Base-by-base conservation (phyloP, 2,797 vertebrate species). In the Hybognathus amarus region DNA sequence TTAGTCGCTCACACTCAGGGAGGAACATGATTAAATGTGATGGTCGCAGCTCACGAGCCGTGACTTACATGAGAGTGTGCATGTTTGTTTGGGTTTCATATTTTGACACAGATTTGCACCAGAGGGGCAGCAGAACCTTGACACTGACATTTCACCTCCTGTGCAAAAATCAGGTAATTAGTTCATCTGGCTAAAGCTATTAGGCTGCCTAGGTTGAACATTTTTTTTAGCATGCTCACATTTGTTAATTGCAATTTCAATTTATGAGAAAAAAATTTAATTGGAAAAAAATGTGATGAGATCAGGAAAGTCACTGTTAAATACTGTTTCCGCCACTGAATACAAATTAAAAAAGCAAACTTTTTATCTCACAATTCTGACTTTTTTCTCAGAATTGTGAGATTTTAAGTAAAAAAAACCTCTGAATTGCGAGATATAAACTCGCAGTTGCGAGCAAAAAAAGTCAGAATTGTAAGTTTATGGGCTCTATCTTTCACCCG, bases 11-110 rank as follows among this genome's bases (percentile, higher is more conserved):
- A 82, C 80, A 56, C 80, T 75, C 80, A 27, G 47, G 17, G 45
- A 82, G 71, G 61, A 82, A 76, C 18, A 36, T 76, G 80, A 82
- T 82, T 78, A 30, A 78, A 69, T 63, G 75, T 52, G 82, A 78
- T 38, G 75, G 68, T 33, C 18, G 20, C 56, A 24, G 66, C 52
- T 83, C 52, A 69, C 15, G 22, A 42, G 45, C 75, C 36, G 52
- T 68, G 68, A 82, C 71, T 67, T 82, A 82, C 47, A 75, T 11
- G 2, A 27, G 17, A 20, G 68, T 80, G 82, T 10, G 47, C 52
- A 38, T 77, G 68, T 83, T 47, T 78, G 50, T 59, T 80, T 36
- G 40, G 30, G 22, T 52, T 77, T 83, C 40, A 54, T 76, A 76
- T 66, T 82, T 75, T 75, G 77, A 79, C 40, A 73, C 12, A 7